phyloP scores from a whole-genome alignment of 2,113 vertebrate genomes.

The Pimephales promelas region DNA sequence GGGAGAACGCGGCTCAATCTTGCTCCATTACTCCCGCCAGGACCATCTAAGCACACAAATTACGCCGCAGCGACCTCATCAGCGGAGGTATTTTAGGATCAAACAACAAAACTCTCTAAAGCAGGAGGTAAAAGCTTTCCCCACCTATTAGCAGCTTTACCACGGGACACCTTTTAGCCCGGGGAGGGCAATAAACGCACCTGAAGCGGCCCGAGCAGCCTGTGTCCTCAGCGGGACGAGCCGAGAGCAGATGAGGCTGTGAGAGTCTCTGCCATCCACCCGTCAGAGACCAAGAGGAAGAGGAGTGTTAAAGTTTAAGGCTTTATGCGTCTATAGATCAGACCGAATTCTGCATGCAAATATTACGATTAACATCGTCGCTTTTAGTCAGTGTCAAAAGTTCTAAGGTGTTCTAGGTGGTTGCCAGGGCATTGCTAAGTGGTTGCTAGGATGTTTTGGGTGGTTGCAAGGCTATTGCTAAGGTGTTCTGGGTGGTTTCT shows the following conservation, averaged over 20 bases:
- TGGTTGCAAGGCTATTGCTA: too few relatives aligned
- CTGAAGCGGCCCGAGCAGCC: slow-evolving; percentile 25
- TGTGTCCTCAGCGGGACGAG: slow-evolving; percentile 41
- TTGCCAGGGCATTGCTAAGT: too few relatives aligned
- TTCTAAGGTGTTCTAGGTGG: too few relatives aligned
- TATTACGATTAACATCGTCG: too few relatives aligned
- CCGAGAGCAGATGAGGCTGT: not conserved
- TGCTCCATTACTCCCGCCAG: slow-evolving; percentile 28
- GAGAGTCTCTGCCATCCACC: not conserved
- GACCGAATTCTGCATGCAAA: too few relatives aligned
- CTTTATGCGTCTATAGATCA: too few relatives aligned
- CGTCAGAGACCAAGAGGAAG: not conserved
- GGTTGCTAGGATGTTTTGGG: too few relatives aligned
- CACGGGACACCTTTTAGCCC: slow-evolving; percentile 56
- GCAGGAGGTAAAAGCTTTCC: slow-evolving; percentile 45
- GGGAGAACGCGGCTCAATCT: slow-evolving; percentile 10
- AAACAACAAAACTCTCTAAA: slow-evolving; percentile 45
- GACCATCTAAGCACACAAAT: slow-evolving; percentile 25
- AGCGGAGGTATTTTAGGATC: slow-evolving; percentile 53
- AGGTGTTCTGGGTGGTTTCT: too few relatives aligned
- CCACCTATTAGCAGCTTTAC: slow-evolving; percentile 39
- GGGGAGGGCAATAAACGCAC: slow-evolving; percentile 55
- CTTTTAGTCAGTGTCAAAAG: too few relatives aligned
- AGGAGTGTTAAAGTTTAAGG: not conserved
- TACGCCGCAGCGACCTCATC: slow-evolving; percentile 29